Conservation (phyloP, 2,113 vertebrate species). For the Scophthalmus maximus region DNA sequence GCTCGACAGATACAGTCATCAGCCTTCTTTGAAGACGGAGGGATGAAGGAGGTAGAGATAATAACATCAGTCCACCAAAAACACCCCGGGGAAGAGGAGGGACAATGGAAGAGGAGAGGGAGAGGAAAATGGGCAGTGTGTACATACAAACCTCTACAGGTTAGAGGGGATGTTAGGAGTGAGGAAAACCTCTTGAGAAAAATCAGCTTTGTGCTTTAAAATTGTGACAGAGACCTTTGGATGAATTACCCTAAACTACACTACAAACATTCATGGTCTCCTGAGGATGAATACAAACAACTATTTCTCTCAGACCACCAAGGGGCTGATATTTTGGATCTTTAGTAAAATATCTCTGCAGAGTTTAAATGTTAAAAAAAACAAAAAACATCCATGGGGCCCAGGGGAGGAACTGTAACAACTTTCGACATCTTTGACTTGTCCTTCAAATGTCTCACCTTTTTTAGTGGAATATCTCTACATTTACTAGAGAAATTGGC, state of each 20-base stretch:
- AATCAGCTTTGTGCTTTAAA: background rate
- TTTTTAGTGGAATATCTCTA: no score
- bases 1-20: slow-evolving; percentile 61
- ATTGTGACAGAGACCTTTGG: background rate
- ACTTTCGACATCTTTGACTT: background rate
- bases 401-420: no score
- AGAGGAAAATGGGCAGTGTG: background rate
- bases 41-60: slow-evolving; percentile 62
- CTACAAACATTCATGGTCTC: background rate
- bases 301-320: background rate
- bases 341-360: background rate
- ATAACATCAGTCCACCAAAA: slow-evolving; percentile 76
- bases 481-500: no score
- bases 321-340: background rate
- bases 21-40: slow-evolving; percentile 63
- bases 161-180: slow-evolving; percentile 2
- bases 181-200: background rate
- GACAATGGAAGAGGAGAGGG: background rate
- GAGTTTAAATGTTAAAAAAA: background rate
- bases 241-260: background rate
- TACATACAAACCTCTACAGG: background rate
- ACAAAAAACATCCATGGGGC: no score
- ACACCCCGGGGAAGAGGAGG: slow-evolving; percentile 18
- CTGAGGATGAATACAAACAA: background rate
- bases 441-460: background rate